Conservation (phyloP, 2,888 invertebrate genomes). For the Octonoba sinensis region DNA sequence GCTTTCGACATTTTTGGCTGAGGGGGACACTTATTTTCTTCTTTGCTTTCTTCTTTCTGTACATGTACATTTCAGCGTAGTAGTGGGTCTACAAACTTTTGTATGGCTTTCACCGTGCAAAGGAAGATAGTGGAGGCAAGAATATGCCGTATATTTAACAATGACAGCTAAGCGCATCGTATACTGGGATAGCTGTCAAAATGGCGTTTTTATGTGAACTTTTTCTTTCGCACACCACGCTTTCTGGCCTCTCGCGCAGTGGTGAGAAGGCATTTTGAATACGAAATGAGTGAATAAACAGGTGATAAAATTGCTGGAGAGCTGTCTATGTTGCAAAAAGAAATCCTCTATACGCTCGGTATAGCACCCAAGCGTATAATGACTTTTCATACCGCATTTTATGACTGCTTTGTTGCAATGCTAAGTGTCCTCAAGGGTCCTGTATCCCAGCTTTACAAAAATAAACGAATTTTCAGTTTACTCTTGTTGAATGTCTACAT, state of each 20-base stretch:
- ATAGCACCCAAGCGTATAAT: too few species aligned
- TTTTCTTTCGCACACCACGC: constrained; percentile 4
- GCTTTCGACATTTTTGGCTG: constrained; percentile 43
- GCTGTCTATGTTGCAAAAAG: too few species aligned
- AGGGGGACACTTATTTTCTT: constrained; percentile 22
- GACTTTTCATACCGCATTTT: too few species aligned
- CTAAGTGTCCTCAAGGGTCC: too few species aligned
- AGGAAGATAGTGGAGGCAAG: constrained; percentile 24
- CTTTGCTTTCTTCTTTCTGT: constrained; percentile 28
- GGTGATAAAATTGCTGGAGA: neutral
- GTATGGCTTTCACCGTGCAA: constrained; percentile 27
- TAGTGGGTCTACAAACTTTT: constrained; percentile 28
- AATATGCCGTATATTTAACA: constrained; percentile 49
- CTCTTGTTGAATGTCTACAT: too few species aligned
- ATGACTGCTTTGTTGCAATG: too few species aligned
- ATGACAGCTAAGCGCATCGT: constrained; percentile 37
- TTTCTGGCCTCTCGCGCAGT: constrained; percentile 9
- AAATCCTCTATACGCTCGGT: too few species aligned
- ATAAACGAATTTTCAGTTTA: too few species aligned
- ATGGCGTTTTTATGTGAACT: constrained; percentile 27
- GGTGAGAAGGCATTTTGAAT: constrained; percentile 11
- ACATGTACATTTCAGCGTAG: constrained; percentile 28
- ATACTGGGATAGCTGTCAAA: constrained; percentile 31
- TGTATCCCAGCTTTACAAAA: too few species aligned
- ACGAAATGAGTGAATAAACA: constrained; percentile 7